phyloP scores from a whole-genome alignment of 2,888 invertebrate species.

The Macrosiphum euphorbiae region DNA sequence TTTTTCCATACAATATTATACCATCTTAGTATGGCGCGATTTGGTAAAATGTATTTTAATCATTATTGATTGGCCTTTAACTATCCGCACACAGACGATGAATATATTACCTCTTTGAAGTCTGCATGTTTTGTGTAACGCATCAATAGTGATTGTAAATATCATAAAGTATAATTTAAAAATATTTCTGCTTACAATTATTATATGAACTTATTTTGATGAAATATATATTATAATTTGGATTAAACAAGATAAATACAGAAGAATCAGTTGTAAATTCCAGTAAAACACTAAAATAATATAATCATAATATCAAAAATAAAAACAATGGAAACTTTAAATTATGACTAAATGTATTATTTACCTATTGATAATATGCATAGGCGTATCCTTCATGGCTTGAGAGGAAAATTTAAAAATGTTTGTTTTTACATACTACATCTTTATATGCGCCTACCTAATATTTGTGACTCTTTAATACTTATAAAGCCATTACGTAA shows the following conservation, averaged over 20 bases:
- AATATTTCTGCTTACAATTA: not conserved
- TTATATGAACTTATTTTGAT: not conserved
- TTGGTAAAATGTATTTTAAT: not conserved
- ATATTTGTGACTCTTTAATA: no score
- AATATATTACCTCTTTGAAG: not conserved
- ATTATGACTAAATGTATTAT: no score
- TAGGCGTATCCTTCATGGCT: no score
- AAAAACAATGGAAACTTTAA: not conserved
- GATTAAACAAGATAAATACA: not conserved
- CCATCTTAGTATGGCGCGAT: not conserved
- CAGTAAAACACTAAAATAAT: not conserved
- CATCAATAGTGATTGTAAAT: not conserved
- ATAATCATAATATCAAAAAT: not conserved
- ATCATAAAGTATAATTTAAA: not conserved
- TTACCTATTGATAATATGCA: no score
- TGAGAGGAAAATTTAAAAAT: no score
- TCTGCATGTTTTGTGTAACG: no score
- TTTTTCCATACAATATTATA: not conserved
- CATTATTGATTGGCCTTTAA: not conserved
- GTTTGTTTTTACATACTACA: no score
- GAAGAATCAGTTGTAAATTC: not conserved
- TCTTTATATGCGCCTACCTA: no score
- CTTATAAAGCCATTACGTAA: no score
- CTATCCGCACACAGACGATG: not conserved
- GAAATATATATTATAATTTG: not conserved